Percentiles rank a stretch among this genome's conserved stretches.
Evolutionary conservation across 2,888 invertebrate species (phyloP).

Genomic region (Lamellibrachia columna): DNA sequence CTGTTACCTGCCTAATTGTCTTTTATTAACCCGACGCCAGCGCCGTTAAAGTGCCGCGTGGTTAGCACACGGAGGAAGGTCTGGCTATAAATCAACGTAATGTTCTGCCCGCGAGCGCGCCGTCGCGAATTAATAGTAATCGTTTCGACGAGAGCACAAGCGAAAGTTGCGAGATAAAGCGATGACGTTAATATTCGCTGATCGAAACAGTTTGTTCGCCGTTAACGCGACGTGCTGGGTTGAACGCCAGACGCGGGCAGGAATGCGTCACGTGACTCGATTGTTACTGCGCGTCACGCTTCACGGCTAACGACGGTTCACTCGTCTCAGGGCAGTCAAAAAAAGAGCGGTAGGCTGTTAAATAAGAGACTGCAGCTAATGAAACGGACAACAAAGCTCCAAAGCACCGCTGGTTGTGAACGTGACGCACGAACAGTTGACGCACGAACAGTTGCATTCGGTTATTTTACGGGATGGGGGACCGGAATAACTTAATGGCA

Average conservation of each 20-base stretch:
- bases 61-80: background rate
- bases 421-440: background rate
- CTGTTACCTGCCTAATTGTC: background rate
- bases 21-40: background rate
- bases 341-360: background rate
- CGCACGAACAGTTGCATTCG: background rate
- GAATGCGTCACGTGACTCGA: background rate
- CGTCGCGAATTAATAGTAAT: constrained; percentile 12
- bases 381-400: background rate
- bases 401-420: background rate
- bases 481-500: too few species aligned
- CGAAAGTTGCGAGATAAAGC: background rate
- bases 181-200: background rate
- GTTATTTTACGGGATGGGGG: background rate
- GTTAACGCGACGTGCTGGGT: background rate
- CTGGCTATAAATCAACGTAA: background rate
- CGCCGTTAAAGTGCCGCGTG: background rate
- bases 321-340: background rate
- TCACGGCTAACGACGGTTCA: background rate
- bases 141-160: background rate
- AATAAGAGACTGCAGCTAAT: background rate
- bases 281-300: background rate
- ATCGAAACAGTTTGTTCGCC: background rate
- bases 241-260: background rate
- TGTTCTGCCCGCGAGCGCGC: background rate